These are phyloP conservation scores for Hoplodrina ambigua DNA, from an alignment of 2,888 invertebrate species.

Conservation along the genomic window DNA sequence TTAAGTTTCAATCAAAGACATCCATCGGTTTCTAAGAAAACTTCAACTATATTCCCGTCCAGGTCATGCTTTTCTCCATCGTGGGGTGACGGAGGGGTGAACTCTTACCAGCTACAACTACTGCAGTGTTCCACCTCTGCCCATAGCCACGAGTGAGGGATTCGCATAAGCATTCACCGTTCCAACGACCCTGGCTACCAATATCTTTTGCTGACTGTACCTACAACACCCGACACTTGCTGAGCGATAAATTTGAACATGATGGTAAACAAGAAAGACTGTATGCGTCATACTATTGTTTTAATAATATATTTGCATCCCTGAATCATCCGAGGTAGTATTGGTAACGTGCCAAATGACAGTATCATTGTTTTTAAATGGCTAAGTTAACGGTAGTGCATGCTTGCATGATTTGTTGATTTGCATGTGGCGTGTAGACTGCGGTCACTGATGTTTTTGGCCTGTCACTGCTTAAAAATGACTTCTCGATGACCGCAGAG, in stretches of 20 bases:
- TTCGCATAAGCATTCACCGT: too few relatives aligned
- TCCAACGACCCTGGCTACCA: too few relatives aligned
- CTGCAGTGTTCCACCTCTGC: too few relatives aligned
- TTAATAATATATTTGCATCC: constrained; percentile 69
- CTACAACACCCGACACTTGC: constrained; percentile 60
- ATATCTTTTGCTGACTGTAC: too few relatives aligned
- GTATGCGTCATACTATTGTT: constrained; percentile 79
- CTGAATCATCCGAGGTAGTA: constrained; percentile 66
- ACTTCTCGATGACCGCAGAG: too few relatives aligned
- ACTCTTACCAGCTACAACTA: too few relatives aligned
- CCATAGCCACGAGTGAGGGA: too few relatives aligned
- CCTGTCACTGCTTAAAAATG: not conserved
- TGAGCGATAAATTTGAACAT: constrained; percentile 74
- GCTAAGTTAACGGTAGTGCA: constrained; percentile 44
- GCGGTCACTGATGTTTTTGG: not conserved
- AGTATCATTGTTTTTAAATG: constrained; percentile 56
- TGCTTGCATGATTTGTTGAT: constrained; percentile 23
- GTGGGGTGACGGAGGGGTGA: too few relatives aligned
- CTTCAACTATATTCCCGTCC: too few relatives aligned
- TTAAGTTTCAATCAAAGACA: too few relatives aligned
- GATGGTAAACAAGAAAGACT: constrained; percentile 75
- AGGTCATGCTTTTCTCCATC: too few relatives aligned
- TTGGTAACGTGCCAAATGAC: constrained; percentile 59
- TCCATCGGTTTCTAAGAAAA: too few relatives aligned
- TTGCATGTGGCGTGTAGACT: not conserved